Conservation (phyloP, 2,113 vertebrate species). For the Alethe diademata region DNA sequence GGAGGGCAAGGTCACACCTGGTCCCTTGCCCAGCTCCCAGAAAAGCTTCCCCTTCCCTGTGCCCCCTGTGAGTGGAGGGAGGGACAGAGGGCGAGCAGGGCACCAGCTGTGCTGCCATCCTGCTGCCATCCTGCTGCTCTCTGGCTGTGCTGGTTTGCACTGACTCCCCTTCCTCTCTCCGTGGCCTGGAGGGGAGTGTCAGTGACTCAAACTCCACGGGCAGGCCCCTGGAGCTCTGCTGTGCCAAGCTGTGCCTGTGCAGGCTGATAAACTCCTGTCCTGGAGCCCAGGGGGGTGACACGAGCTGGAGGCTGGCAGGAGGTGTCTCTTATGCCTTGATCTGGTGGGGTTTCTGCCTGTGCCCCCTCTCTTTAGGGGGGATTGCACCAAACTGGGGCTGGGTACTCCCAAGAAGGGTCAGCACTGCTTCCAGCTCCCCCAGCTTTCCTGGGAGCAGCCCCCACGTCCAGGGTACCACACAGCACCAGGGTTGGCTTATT, state of each 20-base stretch:
- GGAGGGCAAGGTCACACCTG: background rate
- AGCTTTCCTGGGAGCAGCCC: background rate
- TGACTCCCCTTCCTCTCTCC: background rate
- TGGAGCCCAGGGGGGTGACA: background rate
- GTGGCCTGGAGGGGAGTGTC: background rate
- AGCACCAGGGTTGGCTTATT: background rate
- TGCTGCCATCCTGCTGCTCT: background rate
- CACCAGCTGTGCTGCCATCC: background rate
- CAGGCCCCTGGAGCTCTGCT: background rate
- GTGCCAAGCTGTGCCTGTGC: background rate
- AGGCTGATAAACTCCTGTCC: background rate
- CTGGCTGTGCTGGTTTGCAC: background rate
- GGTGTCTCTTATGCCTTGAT: fast-evolving
- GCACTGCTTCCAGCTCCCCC: background rate
- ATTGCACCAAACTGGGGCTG: background rate
- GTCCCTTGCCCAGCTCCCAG: background rate
- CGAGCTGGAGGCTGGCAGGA: background rate
- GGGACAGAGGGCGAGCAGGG: background rate
- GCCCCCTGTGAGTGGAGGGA: background rate
- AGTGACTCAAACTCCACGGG: fast-evolving
- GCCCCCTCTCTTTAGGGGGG: background rate
- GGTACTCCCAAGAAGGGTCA: background rate
- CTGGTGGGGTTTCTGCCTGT: background rate
- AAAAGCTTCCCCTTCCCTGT: background rate
- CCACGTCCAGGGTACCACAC: background rate